Conservation (phyloP, 2,888 invertebrate genomes). For the Lepidonotus clava region DNA sequence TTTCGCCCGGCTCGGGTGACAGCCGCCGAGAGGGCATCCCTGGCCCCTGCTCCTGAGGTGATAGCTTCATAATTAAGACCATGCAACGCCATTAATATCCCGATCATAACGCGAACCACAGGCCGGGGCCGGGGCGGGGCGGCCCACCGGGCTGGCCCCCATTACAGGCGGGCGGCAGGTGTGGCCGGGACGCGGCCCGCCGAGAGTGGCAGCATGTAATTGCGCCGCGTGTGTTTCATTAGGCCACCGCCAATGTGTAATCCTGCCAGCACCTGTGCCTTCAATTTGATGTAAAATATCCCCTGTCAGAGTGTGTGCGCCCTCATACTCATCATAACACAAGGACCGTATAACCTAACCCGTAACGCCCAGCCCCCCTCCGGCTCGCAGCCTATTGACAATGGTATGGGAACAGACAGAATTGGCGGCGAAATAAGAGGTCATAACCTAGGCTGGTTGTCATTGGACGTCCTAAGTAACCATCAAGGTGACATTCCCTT, state of each 20-base stretch:
- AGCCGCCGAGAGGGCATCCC: not conserved
- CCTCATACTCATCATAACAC: not conserved
- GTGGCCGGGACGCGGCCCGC: not conserved
- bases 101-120: slow-evolving; percentile 33
- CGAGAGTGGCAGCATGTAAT: slow-evolving; percentile 35
- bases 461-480: not conserved
- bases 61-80: slow-evolving; percentile 43
- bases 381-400: not conserved
- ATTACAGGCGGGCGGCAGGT: not conserved
- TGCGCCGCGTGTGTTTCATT: slow-evolving; percentile 39
- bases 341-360: not conserved
- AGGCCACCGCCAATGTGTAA: slow-evolving; percentile 32
- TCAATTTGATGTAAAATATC: slow-evolving; percentile 26
- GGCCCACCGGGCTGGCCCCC: not conserved
- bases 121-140: not conserved
- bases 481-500: not conserved
- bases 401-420: not conserved
- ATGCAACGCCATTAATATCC: slow-evolving; percentile 30
- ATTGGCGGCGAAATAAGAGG: not conserved
- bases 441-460: no score
- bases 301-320: slow-evolving; percentile 6
- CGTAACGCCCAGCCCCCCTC: not conserved
- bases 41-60: not conserved
- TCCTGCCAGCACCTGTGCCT: slow-evolving; percentile 45
- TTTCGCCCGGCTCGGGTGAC: slow-evolving; percentile 26